Conservation (phyloP, 2,797 vertebrate genomes). For the Fratercula arctica region DNA sequence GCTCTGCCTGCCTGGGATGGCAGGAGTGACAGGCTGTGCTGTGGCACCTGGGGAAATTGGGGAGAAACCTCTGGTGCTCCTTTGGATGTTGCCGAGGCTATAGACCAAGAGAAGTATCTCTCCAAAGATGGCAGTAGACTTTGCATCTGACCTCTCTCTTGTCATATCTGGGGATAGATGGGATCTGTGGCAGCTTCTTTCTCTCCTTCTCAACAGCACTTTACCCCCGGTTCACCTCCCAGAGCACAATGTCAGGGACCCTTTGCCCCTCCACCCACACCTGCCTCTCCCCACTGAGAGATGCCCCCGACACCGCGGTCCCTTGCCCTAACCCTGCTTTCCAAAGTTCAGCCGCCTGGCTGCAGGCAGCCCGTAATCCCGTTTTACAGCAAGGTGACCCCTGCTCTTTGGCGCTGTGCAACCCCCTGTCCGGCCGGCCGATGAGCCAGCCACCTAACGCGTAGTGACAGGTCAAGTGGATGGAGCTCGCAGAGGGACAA, state of each 20-base stretch:
- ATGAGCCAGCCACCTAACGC: background rate
- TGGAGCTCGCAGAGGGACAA: background rate
- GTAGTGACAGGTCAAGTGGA: background rate
- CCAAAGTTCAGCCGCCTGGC: conserved; percentile 22
- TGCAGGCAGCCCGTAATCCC: conserved; percentile 3
- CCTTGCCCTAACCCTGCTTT: background rate
- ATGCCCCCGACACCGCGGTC: fast-evolving
- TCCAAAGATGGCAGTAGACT: background rate
- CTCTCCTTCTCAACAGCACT: background rate
- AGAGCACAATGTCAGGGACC: fast-evolving
- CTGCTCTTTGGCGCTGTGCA: conserved; percentile 39
- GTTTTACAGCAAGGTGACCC: conserved; percentile 37
- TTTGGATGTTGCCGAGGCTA: fast-evolving
- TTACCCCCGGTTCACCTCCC: fast-evolving
- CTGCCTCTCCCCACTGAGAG: background rate
- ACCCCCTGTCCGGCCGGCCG: background rate
- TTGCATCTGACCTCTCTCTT: background rate
- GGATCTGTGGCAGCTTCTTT: background rate
- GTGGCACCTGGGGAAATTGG: background rate
- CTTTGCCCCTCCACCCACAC: background rate
- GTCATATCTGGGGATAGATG: fast-evolving
- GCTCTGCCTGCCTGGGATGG: background rate
- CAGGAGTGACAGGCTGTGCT: background rate
- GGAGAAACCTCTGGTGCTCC: background rate
- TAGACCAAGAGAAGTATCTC: background rate